Base-by-base conservation (phyloP, 2,888 invertebrate genomes). In the Scaptomyza tumidula region DNA sequence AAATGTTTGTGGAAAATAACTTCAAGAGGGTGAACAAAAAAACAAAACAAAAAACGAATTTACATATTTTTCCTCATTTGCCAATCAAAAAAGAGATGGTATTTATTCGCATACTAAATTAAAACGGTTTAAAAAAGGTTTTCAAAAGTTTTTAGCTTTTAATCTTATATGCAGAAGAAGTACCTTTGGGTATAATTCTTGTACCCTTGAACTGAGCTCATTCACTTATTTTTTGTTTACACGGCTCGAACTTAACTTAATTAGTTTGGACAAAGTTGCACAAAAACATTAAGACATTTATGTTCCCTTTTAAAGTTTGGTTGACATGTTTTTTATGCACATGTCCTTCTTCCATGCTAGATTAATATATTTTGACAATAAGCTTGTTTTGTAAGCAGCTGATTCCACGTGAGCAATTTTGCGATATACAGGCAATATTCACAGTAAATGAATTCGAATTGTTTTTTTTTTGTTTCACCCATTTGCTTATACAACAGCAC, bases 11-110 rank as follows among this genome's bases (percentile, higher is more conserved):
- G 50, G 39, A 66, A 58, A 55, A 49, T 16, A 33, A 10, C n/a
- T 44, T 39, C n/a, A 57, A 59, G 16, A 31, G 46, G 48, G 9
- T 44, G 27, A 37, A 19, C 11, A 33, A 13, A 19, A 2, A n/a
- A 45, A 27, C 11, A 41, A 33, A 13, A 19, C 1, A n/a, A 45
- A 27, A 11, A 41, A 10, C 16, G n/a, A 16, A 75, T 72, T 72
- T 63, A 29, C 69, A 75, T 70, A 60, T 39, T 39, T 16, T 11
- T 35, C 29, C 19, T n/a, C 35, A 37, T 24, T 3, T 39, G 46
- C 41, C 14, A 54, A 54, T 35, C 27, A 54, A 24, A 55, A 29
- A 35, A 24, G 2, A n/a, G 7, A 11, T 49, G 10, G 1, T 29
- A 29, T 14, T n/a, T 29, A 1, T 11, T 10, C 9, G 4, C n/a